Evolutionary conservation across 2,797 vertebrate species (phyloP).

Genomic region (Otolemur crassicaudatus): DNA sequence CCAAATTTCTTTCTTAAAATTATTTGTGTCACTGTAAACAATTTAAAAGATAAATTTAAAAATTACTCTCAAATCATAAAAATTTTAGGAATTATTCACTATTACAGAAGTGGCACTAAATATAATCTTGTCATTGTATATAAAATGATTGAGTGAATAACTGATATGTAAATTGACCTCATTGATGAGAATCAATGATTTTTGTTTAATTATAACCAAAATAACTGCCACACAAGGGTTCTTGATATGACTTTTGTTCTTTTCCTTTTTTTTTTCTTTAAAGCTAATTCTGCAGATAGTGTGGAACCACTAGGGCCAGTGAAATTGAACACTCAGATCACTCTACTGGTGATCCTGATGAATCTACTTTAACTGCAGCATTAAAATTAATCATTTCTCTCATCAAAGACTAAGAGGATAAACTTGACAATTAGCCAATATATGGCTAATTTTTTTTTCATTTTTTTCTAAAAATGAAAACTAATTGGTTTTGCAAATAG

Average conservation of each 20-base stretch:
- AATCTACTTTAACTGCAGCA: background rate
- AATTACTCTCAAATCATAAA: background rate
- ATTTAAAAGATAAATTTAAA: background rate
- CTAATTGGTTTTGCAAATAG: background rate
- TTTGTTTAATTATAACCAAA: background rate
- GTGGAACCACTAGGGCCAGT: background rate
- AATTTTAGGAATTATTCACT: background rate
- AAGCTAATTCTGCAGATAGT: background rate
- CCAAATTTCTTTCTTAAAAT: background rate
- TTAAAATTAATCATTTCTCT: background rate
- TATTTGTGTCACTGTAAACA: background rate
- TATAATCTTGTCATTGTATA: background rate
- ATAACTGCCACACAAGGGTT: background rate
- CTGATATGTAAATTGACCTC: background rate
- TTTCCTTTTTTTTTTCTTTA: background rate
- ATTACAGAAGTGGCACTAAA: background rate
- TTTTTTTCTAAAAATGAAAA: background rate
- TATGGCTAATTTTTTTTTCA: background rate
- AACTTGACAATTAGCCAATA: background rate
- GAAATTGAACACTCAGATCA: background rate
- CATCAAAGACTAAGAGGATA: background rate
- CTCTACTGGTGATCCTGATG: background rate
- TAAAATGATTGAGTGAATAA: background rate
- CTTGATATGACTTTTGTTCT: background rate
- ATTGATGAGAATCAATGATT: background rate